Evolutionary conservation across 1,140 invertebrate species (phyloP), one percentile per base, ranked within the genome.

Genomic region (Leucophenga varia): DNA sequence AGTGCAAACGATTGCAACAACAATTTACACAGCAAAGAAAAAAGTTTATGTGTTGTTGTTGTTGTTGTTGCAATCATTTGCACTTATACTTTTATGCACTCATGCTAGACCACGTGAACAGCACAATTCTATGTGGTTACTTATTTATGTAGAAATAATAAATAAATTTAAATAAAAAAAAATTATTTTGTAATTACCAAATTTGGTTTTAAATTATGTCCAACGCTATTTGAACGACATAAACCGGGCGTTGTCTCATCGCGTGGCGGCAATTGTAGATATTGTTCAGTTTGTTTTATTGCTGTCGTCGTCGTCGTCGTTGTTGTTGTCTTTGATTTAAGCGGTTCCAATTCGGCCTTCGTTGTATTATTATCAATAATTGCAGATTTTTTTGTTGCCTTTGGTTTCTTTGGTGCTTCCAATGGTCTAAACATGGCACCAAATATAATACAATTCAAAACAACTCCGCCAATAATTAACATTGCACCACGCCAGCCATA

Each of bases 371-470:
- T 75, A 72, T 59, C 78, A 51, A 72, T 67, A 7, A 69, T 59
- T 2, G 43, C 34, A 12, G 59, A 25, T 25, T 72, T 72, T 12
- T 65, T 61, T 54, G 18, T 21, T 0, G 30, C 43, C 17, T 56
- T 56, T 5, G 55, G 37, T 1, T 48, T 54, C 3, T 63, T 51
- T n/a, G 60, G 28, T 41, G 69, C 65, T 45, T 80, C 72, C n/a
- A 86, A 60, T 0, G 87, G 91, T 35, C 87, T 78, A 67, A 95
- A 95, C 55, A 95, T 78, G 0, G 85, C 80, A 9, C 93, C 93
- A 53, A 94, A 90, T 13, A 93, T 79, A 18, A 88, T 83, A 68
- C 92, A 95, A 61, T 88, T 84, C 1, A 96, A 77, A 16, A 93
- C 84, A 1, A 95, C 78, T 9, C 82, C 90, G 9, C 90, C 85